Conservation (phyloP, 2,113 vertebrate species). For the Thunnus maccoyii region DNA sequence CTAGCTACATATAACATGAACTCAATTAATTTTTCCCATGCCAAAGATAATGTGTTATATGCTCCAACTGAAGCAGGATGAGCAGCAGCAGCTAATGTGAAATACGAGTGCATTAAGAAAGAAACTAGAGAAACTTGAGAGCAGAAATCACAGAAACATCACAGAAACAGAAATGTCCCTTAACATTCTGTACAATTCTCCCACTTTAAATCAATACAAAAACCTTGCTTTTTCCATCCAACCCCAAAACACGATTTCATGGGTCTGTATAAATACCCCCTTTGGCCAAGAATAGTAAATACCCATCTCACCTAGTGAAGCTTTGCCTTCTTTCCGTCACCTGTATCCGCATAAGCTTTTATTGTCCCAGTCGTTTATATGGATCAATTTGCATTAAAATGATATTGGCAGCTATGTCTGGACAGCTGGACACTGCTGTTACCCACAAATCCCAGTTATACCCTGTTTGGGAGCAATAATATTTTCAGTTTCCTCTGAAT, state of each 20-base stretch:
- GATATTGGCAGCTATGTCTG: slow-evolving; percentile 61
- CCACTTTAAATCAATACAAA: slow-evolving; percentile 63
- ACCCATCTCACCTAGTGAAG: slow-evolving; percentile 35
- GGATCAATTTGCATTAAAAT: slow-evolving; percentile 72
- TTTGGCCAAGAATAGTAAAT: slow-evolving; percentile 44
- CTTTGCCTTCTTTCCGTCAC: slow-evolving; percentile 47
- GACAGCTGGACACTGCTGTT: slow-evolving; percentile 70
- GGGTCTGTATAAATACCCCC: slow-evolving; percentile 41
- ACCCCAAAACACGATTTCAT: slow-evolving; percentile 47
- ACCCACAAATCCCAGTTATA: slow-evolving; percentile 55
- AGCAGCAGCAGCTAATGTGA: slow-evolving; percentile 36
- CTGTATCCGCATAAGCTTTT: slow-evolving; percentile 52
- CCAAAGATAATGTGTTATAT: slow-evolving; percentile 24
- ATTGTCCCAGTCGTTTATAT: slow-evolving; percentile 54
- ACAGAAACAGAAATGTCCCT: slow-evolving; percentile 29
- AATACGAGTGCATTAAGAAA: slow-evolving; percentile 23
- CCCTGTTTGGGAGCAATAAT: slow-evolving; percentile 64
- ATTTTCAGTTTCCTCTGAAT: slow-evolving; percentile 66
- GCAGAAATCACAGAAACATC: slow-evolving; percentile 8
- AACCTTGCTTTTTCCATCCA: slow-evolving; percentile 24
- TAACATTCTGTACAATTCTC: slow-evolving; percentile 46
- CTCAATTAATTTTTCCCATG: slow-evolving; percentile 41
- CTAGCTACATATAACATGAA: slow-evolving; percentile 26
- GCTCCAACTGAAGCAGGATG: slow-evolving; percentile 27
- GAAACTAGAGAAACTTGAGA: neutral